Conservation (phyloP, 2,888 invertebrate genomes). For the Tetranychus truncatus region DNA sequence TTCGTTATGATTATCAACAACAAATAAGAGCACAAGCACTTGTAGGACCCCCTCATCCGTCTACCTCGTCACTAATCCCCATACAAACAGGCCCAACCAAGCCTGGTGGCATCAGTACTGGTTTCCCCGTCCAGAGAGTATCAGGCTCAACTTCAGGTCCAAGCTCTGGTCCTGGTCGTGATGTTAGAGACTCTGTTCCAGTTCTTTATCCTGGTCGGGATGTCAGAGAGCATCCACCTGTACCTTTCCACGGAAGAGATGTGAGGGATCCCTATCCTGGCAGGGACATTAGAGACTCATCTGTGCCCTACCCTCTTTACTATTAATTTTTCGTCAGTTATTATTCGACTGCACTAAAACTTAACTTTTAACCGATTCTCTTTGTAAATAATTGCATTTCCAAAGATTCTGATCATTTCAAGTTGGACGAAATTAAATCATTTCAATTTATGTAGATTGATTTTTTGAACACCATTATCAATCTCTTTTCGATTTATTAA, state of each 20-base stretch:
- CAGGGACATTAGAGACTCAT: neutral
- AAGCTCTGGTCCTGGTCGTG: neutral
- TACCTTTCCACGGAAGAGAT: neutral
- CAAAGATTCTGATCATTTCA: no score
- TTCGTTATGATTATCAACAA: conserved; percentile 3
- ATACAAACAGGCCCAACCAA: conserved; percentile 8
- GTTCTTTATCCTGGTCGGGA: neutral
- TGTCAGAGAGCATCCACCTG: neutral
- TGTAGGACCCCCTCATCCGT: neutral
- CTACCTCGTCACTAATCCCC: conserved; percentile 8
- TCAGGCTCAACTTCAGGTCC: neutral
- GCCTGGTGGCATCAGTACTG: conserved; percentile 12
- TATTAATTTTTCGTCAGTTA: neutral
- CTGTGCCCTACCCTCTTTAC: neutral
- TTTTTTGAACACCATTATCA: conserved; percentile 17
- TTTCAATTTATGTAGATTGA: neutral
- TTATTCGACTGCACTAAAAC: no score
- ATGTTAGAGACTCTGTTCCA: neutral
- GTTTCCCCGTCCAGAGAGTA: conserved; percentile 10
- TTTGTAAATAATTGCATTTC: no score
- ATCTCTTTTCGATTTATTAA: conserved; percentile 4
- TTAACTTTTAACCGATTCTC: no score
- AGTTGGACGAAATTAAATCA: no score
- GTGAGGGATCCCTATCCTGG: neutral
- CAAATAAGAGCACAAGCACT: neutral